A percentile compares a stretch with the other conserved stretches of the same genome.
These are phyloP conservation scores for Platichthys stellatus DNA, from an alignment of 2,113 vertebrate species.

Conservation along the genomic window DNA sequence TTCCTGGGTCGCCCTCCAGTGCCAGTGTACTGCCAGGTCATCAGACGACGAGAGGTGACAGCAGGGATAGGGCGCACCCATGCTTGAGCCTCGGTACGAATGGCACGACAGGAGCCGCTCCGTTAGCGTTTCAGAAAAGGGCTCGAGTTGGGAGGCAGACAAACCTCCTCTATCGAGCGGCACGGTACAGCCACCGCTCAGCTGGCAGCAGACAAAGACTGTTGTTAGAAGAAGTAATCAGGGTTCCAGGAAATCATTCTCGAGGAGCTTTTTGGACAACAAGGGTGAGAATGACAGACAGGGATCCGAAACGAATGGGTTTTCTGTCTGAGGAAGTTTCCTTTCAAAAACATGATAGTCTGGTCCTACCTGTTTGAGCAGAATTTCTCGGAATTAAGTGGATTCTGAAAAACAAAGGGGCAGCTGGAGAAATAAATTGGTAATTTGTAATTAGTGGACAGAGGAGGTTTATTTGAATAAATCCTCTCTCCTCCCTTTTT, in stretches of 20 bases:
- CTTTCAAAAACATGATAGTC: background rate
- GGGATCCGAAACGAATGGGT: too few relatives aligned
- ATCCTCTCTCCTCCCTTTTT: background rate
- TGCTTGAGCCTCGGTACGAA: conserved; percentile 70
- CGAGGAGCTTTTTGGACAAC: conserved; percentile 11
- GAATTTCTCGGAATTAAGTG: background rate
- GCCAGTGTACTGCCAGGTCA: conserved; percentile 50
- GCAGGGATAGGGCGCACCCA: conserved; percentile 47
- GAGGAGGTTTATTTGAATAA: background rate
- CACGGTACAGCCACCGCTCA: conserved; percentile 22
- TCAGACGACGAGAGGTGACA: conserved; percentile 56
- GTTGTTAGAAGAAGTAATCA: conserved; percentile 32
- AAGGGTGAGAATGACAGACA: background rate
- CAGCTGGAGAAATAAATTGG: background rate
- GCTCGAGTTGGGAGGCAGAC: conserved; percentile 38
- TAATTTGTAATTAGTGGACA: background rate
- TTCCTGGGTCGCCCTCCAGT: conserved; percentile 38
- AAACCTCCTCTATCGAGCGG: conserved; percentile 40
- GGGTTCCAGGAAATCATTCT: background rate
- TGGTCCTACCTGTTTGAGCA: background rate
- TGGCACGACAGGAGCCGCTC: conserved; percentile 44
- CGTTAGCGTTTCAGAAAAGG: conserved; percentile 58
- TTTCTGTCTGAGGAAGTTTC: background rate
- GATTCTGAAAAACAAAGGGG: background rate
- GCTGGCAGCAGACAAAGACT: background rate